phyloP scores from a whole-genome alignment of 2,113 vertebrate genomes.

The Sinocyclocheilus grahami region DNA sequence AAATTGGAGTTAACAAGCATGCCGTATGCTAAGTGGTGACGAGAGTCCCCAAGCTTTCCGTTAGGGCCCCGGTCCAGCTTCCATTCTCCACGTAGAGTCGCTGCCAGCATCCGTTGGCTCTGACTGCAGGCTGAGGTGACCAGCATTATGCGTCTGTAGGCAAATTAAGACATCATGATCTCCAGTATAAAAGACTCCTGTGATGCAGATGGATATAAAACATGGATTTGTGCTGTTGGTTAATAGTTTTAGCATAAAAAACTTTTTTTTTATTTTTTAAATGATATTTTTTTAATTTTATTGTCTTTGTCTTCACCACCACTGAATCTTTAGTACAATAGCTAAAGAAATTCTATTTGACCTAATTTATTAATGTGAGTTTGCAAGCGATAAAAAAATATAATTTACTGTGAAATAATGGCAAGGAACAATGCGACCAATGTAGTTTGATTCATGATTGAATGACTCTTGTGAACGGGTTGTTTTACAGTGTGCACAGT shows the following conservation, averaged over 20 bases:
- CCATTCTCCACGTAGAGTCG: conserved; percentile 48
- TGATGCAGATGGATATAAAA: neutral
- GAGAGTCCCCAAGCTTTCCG: conserved; percentile 72
- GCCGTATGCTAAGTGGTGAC: conserved; percentile 73
- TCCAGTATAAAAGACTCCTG: neutral
- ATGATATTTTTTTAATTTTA: too few species aligned
- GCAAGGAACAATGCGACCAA: neutral
- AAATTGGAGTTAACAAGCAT: conserved; percentile 80
- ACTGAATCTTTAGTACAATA: neutral
- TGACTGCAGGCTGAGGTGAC: conserved; percentile 45
- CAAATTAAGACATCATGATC: conserved; percentile 49
- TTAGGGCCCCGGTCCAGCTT: conserved; percentile 69
- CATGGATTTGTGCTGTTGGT: neutral
- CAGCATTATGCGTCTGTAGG: conserved; percentile 28
- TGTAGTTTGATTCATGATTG: neutral
- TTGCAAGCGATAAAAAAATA: neutral
- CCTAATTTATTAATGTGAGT: neutral
- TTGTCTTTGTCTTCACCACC: too few species aligned
- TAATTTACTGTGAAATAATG: neutral
- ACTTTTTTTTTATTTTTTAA: too few species aligned
- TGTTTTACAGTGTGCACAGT: neutral
- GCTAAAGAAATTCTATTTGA: neutral
- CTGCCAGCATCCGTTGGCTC: conserved; percentile 47
- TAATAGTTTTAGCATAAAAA: neutral
- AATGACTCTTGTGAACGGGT: neutral